Conservation (phyloP, 2,113 vertebrate species). For the Solenodon paradoxus region DNA sequence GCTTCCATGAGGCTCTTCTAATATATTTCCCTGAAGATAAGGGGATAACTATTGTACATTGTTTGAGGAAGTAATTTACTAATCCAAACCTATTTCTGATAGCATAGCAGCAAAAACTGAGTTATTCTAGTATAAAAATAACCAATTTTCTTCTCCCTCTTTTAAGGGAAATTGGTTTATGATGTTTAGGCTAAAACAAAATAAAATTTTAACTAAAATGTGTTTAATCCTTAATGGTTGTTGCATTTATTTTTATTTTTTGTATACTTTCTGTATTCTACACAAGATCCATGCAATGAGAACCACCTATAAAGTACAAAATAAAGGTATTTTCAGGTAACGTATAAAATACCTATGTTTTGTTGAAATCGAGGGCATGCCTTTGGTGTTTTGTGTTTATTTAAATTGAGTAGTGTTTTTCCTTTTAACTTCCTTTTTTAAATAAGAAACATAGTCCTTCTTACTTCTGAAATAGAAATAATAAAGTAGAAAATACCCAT, state of each 20-base stretch:
- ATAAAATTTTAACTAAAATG: background rate
- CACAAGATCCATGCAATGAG: background rate
- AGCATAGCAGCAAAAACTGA: background rate
- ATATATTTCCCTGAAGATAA: background rate
- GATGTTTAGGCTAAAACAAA: background rate
- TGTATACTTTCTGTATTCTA: background rate
- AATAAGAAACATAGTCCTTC: background rate
- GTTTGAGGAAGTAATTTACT: background rate
- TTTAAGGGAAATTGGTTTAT: background rate
- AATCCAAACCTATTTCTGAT: background rate
- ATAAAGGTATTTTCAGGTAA: constrained; percentile 15
- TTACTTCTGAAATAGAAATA: constrained; percentile 7
- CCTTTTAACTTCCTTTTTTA: background rate
- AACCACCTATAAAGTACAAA: background rate
- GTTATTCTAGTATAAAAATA: background rate
- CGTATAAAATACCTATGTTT: background rate
- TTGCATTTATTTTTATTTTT: background rate
- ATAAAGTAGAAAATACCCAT: background rate
- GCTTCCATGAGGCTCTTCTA: background rate
- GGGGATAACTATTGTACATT: background rate
- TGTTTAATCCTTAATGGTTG: background rate
- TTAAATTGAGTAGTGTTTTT: too few relatives aligned
- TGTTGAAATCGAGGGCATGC: background rate
- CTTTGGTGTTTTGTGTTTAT: constrained; percentile 15
- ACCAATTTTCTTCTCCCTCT: background rate